Evolutionary conservation across 2,113 vertebrate genomes (phyloP).

Genomic region (Oncorhynchus mykiss): DNA sequence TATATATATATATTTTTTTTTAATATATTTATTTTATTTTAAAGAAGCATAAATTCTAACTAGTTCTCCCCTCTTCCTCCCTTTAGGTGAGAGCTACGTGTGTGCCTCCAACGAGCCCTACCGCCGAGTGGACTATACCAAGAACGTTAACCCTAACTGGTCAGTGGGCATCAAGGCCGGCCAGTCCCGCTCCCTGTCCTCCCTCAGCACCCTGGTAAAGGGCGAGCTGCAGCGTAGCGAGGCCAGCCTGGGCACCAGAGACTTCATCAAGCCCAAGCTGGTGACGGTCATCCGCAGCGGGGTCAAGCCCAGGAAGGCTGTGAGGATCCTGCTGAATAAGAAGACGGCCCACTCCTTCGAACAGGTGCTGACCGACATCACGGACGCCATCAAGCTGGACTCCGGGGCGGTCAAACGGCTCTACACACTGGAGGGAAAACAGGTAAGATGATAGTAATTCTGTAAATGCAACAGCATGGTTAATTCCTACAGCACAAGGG

Average conservation of each 20-base stretch:
- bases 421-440: slow-evolving; percentile 93
- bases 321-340: slow-evolving; percentile 94
- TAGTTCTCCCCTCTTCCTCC: slow-evolving; percentile 1
- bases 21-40: no score
- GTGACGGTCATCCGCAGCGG: slow-evolving; percentile 97
- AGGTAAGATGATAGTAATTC: slow-evolving; percentile 74
- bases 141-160: slow-evolving; percentile 97
- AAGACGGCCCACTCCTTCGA: slow-evolving; percentile 98
- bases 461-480: no score
- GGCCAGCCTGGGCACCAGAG: slow-evolving; percentile 81
- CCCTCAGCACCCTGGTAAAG: slow-evolving; percentile 70
- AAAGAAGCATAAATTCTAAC: not conserved
- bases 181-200: slow-evolving; percentile 78
- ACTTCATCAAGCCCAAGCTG: slow-evolving; percentile 97
- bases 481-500: no score
- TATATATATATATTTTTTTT: no score
- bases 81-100: slow-evolving; percentile 94
- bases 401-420: slow-evolving; percentile 93
- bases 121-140: slow-evolving; percentile 93
- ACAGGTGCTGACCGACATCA: slow-evolving; percentile 96
- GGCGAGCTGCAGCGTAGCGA: slow-evolving; percentile 72
- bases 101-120: slow-evolving; percentile 93
- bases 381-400: slow-evolving; percentile 96
- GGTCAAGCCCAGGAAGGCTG: slow-evolving; percentile 94
- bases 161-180: slow-evolving; percentile 86